A percentile compares a stretch with the other conserved stretches of the same genome.
phyloP scores from a whole-genome alignment of 2,797 vertebrate species.

The Cossypha dichroa region DNA sequence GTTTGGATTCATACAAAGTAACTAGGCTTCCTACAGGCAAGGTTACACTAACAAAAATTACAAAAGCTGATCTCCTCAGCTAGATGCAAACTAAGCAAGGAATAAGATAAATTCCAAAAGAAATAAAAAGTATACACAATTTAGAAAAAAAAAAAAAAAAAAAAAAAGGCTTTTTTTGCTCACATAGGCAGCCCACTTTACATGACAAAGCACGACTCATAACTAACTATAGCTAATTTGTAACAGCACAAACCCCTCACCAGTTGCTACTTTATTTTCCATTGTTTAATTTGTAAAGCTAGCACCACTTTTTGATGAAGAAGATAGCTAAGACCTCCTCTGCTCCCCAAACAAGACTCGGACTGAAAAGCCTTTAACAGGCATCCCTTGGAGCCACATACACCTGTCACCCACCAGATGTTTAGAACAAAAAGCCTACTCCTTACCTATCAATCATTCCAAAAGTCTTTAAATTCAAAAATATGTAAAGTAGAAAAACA shows the following conservation, averaged over 20 bases:
- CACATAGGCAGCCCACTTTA: background rate
- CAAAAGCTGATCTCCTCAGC: background rate
- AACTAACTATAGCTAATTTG: background rate
- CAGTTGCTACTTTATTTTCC: background rate
- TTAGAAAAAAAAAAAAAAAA: background rate
- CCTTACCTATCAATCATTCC: background rate
- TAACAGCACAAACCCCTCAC: rapidly evolving
- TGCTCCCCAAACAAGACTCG: background rate
- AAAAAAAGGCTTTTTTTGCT: background rate
- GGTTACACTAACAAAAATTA: background rate
- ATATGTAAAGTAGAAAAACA: background rate
- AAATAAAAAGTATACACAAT: background rate
- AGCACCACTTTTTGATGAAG: background rate
- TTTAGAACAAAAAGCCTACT: background rate
- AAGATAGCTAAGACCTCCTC: background rate
- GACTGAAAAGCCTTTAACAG: background rate
- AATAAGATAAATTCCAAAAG: background rate
- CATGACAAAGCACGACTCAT: background rate
- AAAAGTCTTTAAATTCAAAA: background rate
- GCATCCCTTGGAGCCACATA: background rate
- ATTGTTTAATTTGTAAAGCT: background rate
- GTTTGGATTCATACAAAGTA: background rate
- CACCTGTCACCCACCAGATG: background rate
- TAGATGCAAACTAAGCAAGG: background rate
- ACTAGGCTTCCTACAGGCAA: background rate